Percentiles rank a stretch among this genome's conserved stretches.
Evolutionary conservation across 2,888 invertebrate genomes (phyloP).

Genomic region (Cepaea hortensis): DNA sequence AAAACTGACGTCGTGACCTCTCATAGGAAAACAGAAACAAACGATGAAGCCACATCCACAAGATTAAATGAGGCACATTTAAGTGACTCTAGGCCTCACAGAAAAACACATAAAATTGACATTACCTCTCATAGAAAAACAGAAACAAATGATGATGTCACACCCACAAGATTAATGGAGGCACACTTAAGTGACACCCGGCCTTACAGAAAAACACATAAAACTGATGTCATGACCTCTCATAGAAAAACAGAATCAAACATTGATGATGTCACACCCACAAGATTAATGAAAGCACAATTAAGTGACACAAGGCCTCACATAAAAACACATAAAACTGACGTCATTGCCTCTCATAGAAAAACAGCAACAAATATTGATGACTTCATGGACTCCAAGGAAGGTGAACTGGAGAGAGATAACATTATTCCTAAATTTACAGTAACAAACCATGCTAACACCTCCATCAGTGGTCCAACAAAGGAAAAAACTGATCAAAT

Average conservation of each 20-base stretch:
- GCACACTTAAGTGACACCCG: no score
- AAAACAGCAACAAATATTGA: constrained; percentile 1
- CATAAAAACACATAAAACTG: neutral
- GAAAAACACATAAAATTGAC: no score
- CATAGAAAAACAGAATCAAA: neutral
- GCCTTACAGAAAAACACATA: neutral
- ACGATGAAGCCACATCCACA: neutral
- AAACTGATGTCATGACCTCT: neutral
- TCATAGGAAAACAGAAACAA: neutral
- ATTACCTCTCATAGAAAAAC: no score
- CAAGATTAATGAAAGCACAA: no score
- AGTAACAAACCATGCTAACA: neutral
- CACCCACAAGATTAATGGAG: no score
- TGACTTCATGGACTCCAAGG: neutral
- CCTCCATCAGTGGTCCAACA: neutral
- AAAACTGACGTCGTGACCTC: neutral
- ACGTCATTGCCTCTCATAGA: neutral
- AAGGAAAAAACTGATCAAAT: neutral
- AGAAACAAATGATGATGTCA: no score
- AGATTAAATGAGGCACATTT: no score
- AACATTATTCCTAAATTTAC: neutral
- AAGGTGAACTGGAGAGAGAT: neutral
- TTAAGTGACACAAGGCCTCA: neutral
- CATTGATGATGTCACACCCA: no score
- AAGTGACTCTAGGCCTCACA: no score